Evolutionary conservation across 1,140 invertebrate genomes (phyloP), one percentile per base, ranked within the genome.

Genomic region (Micrasema minimum): DNA sequence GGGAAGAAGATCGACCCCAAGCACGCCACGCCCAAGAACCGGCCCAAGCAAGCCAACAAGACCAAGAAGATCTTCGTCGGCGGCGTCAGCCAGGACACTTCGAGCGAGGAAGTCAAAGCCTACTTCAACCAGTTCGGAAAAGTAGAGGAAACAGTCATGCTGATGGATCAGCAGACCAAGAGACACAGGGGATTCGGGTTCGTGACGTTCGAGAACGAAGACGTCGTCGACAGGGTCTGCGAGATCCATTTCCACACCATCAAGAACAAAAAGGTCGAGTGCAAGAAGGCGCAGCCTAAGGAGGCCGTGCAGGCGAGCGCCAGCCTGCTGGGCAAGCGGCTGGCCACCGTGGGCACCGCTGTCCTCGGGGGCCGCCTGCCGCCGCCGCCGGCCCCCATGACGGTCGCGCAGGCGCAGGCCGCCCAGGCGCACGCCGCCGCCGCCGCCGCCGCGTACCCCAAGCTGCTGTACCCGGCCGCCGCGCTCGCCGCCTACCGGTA

Each of bases 1-100:
- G 95, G 95, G 67, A 97, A 97, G 86, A 96, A 96, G 85, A 96
- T 96, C 78, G 94, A 96, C 81, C 94, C 94, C 18, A 96, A 96
- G 78, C 94, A 95, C 85, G 94, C 94, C 59, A 96, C 94, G 37
- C 94, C 94, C 59, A 95, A 96, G 82, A 94, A 94, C 75, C 88
- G 93, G n/a, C 92, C 92, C 26, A 93, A 92, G 77, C 89, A 90
- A 75, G 90, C 92, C 43, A 93, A 93, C 80, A 91, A 93, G 78
- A 96, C 94, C 67, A 95, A 96, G 83, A 96, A 96, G 83, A 95
- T 96, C 74, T 96, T 96, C 82, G 94, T 96, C 1, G 94, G 94
- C 35, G 94, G 94, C 41, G 94, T 96, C 20, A 94, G 93, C 66
- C 94, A 96, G 80, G 94, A 96, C 81, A 96, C 94, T 0, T 94